Evolutionary conservation across 2,797 vertebrate species (phyloP), one percentile per base, ranked within the genome.

Genomic region (Sebastes flavidus): DNA sequence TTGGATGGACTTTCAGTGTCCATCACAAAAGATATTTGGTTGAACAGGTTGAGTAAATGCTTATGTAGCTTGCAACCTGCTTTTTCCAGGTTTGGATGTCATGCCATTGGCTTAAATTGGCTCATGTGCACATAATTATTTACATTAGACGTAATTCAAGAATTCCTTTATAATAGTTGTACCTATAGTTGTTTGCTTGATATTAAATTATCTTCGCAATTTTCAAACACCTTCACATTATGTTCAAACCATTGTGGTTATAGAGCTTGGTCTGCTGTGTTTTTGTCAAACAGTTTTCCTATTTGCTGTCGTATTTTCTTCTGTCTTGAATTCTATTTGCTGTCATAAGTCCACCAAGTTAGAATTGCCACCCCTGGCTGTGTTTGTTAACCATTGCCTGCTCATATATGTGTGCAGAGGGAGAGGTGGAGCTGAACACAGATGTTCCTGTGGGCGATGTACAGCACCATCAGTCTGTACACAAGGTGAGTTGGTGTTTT

Each of bases 391-490:
- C 25, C 20, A 7, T 16, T 52, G 42, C 4, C n/a, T 60, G 22
- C 62, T 27, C 18, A 12, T 49, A 2, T 34, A 2, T 68, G 24
- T 62, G 42, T 83, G 22, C 67, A 88, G 87, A 65, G 1, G 65
- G 8, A 49, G 58, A 8, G 5, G 22, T 18, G 65, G 70, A 75
- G 56, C 30, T 16, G 13, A 63, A 29, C 30, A 6, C 25, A 25
- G 54, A 71, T 13, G 24, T 5, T 16, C 14, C 52, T n/a, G 27
- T 7, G 5, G 34, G 13, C 2, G 14, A 82, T 10, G 2, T 22
- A 6, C 12, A 49, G 25, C 73, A 38, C 2, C 52, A 30, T 25
- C 80, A 65, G 29, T 49, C 63, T 8, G 11, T 4, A 0, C 9
- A 73, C 2, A 5, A 75, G 81, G 88, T 89, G 11, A 76, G 55